Evolutionary conservation across 64 coral and sea anemone species (phyloP).

Genomic region (Montipora capricornis): DNA sequence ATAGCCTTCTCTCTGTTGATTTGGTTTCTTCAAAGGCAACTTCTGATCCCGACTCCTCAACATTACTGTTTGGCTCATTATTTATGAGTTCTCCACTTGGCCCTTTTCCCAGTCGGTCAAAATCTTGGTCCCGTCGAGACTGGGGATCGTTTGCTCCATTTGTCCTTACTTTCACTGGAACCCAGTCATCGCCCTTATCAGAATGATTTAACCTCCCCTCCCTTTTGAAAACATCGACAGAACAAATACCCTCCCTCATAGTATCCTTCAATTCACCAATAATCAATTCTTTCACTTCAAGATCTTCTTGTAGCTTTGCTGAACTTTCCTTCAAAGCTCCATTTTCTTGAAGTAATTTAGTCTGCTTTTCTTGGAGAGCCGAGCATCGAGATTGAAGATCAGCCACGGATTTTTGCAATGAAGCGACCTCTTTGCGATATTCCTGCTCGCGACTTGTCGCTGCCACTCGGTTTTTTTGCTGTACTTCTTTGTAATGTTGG

Average conservation of each 20-base stretch:
- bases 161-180: background rate
- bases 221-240: constrained; percentile 17
- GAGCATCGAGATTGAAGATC: constrained; percentile 58
- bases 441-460: constrained; percentile 65
- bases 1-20: background rate
- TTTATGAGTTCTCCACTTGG: background rate
- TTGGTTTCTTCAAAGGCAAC: background rate
- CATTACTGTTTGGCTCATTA: background rate
- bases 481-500: constrained; percentile 68
- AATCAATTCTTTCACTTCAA: constrained; percentile 40
- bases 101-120: background rate
- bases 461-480: constrained; percentile 62
- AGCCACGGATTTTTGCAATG: constrained; percentile 67
- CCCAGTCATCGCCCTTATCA: background rate
- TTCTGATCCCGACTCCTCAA: background rate
- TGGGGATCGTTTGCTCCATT: background rate
- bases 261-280: constrained; percentile 40
- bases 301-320: constrained; percentile 4
- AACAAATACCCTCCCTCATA: constrained; percentile 21
- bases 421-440: constrained; percentile 58
- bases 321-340: constrained; percentile 29
- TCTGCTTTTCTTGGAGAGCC: constrained; percentile 30
- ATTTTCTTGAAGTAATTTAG: constrained; percentile 39
- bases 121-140: background rate
- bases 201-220: constrained; percentile 7